Conservation (phyloP, 2,888 invertebrate species). For the Callosobruchus maculatus region DNA sequence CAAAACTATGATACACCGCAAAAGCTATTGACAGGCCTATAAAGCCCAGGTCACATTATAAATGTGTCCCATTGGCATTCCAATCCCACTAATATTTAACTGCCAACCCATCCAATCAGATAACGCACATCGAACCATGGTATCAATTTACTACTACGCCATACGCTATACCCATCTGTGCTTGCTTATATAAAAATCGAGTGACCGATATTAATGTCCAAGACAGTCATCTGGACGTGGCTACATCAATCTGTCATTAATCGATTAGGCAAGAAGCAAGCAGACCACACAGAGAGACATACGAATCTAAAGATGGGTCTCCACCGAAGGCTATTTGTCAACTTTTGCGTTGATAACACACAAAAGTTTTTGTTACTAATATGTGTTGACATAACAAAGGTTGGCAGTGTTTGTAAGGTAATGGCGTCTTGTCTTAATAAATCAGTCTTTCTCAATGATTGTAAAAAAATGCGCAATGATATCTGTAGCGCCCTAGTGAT, state of each 20-base stretch:
- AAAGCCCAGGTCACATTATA: not conserved
- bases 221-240: slow-evolving; percentile 22
- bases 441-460: no score
- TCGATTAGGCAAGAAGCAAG: slow-evolving; percentile 23
- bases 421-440: no score
- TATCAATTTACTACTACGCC: slow-evolving; percentile 8
- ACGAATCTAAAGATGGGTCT: no score
- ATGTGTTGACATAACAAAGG: no score
- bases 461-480: no score
- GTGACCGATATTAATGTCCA: slow-evolving; percentile 21
- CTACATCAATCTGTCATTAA: slow-evolving; percentile 31
- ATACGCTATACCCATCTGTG: not conserved
- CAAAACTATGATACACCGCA: not conserved
- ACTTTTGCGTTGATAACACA: no score
- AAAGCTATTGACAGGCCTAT: not conserved
- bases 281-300: slow-evolving; percentile 24
- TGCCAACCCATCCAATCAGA: not conserved
- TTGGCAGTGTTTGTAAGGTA: no score
- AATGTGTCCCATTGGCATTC: not conserved
- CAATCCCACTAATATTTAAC: not conserved
- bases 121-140: not conserved
- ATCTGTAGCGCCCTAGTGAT: no score
- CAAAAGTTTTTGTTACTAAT: no score
- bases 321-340: no score
- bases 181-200: slow-evolving; percentile 13